phyloP scores from a whole-genome alignment of 2,797 vertebrate genomes.

The Pelobates cultripes region DNA sequence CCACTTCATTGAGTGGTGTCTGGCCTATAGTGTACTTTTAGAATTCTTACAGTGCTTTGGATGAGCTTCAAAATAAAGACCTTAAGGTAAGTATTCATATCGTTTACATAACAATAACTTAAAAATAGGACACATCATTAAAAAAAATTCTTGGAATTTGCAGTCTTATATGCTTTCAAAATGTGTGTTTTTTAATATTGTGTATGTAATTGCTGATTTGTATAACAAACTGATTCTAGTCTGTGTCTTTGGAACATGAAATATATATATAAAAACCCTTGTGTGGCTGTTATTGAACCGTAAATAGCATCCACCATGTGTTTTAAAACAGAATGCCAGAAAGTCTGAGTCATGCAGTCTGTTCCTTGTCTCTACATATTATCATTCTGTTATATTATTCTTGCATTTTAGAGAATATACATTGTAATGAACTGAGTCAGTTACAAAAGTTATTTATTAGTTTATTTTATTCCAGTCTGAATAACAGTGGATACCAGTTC shows the following conservation, averaged over 20 bases:
- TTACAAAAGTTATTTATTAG: neutral
- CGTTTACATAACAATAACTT: too few relatives aligned
- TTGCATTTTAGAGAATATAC: neutral
- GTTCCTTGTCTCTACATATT: slow-evolving; percentile 8
- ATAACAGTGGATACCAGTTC: too few relatives aligned
- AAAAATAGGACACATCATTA: too few relatives aligned
- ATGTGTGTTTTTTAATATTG: neutral
- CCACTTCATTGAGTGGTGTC: too few relatives aligned
- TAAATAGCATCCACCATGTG: slow-evolving; percentile 29
- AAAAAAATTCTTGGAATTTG: too few relatives aligned
- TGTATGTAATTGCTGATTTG: neutral
- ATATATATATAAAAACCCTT: neutral
- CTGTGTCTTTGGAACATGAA: neutral
- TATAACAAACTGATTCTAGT: neutral
- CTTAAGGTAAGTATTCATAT: too few relatives aligned
- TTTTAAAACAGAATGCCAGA: slow-evolving; percentile 17
- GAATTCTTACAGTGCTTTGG: too few relatives aligned
- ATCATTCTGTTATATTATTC: neutral
- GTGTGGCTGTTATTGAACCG: slow-evolving; percentile 15
- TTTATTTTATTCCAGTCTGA: too few relatives aligned
- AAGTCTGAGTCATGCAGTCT: slow-evolving; percentile 23
- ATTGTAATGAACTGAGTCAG: neutral
- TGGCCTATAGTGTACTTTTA: too few relatives aligned
- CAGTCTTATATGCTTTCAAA: too few relatives aligned
- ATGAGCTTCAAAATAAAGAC: too few relatives aligned